Percentiles rank a stretch among this genome's conserved stretches.
phyloP scores from a whole-genome alignment of 2,113 vertebrate species.

The Cavia porcellus region DNA sequence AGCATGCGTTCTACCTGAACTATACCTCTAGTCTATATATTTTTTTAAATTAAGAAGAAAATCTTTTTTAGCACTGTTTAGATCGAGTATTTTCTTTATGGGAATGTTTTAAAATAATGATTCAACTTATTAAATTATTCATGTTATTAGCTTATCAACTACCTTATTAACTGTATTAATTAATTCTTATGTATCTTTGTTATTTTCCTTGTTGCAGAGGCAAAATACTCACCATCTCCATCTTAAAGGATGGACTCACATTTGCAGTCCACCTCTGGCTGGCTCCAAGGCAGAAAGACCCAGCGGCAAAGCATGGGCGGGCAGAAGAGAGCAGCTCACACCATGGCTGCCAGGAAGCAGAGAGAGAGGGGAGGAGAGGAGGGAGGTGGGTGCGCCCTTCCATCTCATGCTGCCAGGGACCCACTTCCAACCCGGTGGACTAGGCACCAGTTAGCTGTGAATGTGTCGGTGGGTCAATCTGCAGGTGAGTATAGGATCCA shows the following conservation, averaged over 20 bases:
- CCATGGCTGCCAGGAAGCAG: neutral
- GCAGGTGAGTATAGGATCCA: neutral
- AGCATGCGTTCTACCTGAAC: no score
- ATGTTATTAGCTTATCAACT: neutral
- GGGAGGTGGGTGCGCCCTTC: no score
- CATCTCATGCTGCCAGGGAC: neutral
- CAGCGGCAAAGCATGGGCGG: neutral
- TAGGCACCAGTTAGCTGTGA: neutral
- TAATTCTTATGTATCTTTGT: neutral
- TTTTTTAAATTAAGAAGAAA: neutral
- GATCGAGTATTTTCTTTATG: constrained; percentile 16
- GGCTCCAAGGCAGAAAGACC: neutral
- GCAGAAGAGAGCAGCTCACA: neutral
- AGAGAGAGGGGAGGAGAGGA: neutral
- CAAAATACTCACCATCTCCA: neutral
- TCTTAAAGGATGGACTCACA: neutral
- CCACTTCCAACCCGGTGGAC: neutral
- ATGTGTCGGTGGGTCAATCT: neutral
- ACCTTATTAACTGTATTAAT: neutral
- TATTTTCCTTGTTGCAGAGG: neutral
- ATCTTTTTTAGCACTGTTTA: neutral
- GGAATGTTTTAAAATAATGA: neutral
- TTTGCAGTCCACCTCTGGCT: neutral
- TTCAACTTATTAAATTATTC: neutral
- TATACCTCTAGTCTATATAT: neutral